phyloP scores from a whole-genome alignment of 2,797 vertebrate species.

The Mormyrops boulengeri region DNA sequence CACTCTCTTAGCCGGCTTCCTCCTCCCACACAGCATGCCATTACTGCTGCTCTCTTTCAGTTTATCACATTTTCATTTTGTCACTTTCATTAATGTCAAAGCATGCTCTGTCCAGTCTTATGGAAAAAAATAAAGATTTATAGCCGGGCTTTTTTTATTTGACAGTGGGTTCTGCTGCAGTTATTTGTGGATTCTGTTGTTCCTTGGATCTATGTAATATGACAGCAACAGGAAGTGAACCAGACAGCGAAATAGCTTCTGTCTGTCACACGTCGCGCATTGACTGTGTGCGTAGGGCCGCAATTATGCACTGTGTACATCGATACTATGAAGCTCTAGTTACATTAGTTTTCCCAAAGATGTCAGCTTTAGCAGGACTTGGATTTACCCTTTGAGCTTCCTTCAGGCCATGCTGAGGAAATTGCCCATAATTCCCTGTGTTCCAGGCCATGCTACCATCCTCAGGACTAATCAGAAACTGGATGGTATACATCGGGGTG shows the following conservation, averaged over 20 bases:
- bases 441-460: background rate
- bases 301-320: background rate
- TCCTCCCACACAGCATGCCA: background rate
- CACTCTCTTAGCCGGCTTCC: background rate
- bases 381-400: background rate
- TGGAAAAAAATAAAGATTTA: slow-evolving; percentile 3
- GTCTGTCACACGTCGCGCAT: background rate
- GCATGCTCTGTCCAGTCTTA: background rate
- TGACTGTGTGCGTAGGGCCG: background rate
- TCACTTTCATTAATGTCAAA: slow-evolving; percentile 12
- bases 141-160: background rate
- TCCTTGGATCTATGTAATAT: background rate
- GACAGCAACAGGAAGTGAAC: background rate
- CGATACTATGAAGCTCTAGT: background rate
- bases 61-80: slow-evolving; percentile 7
- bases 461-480: background rate
- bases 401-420: background rate
- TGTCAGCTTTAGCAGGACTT: background rate
- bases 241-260: background rate
- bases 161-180: background rate
- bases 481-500: background rate
- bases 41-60: background rate
- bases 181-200: background rate
- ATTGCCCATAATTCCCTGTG: background rate
- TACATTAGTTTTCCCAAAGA: background rate